phyloP scores from a whole-genome alignment of 2,113 vertebrate genomes.

The Balaeniceps rex region DNA sequence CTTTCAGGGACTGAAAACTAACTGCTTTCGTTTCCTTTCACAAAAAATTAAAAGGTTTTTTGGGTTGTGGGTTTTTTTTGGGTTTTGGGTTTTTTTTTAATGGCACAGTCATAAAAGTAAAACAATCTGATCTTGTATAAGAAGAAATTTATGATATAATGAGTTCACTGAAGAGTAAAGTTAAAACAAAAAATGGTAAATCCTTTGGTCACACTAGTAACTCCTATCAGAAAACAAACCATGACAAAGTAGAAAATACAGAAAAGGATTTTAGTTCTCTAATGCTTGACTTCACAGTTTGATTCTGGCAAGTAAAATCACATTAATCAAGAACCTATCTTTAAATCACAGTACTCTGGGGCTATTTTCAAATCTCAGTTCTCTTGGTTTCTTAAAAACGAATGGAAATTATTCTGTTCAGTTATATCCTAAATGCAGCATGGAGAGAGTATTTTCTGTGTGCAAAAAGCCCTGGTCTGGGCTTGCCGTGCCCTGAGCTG shows the following conservation, averaged over 20 bases:
- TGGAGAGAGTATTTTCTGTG: neutral
- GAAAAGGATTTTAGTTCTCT: neutral
- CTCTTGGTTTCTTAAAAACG: neutral
- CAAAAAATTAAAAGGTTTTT: neutral
- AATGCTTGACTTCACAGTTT: slow-evolving; percentile 34
- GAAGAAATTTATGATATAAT: neutral
- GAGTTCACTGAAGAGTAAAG: slow-evolving; percentile 10
- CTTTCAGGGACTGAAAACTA: neutral
- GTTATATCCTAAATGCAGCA: neutral
- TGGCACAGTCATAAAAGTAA: neutral
- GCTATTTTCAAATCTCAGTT: neutral
- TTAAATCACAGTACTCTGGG: neutral
- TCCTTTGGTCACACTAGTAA: slow-evolving; percentile 29
- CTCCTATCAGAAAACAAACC: slow-evolving; percentile 24
- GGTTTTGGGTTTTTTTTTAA: neutral
- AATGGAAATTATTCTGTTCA: neutral
- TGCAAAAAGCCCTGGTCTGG: neutral
- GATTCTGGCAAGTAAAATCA: neutral
- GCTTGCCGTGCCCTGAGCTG: neutral
- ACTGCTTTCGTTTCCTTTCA: neutral
- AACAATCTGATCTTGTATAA: neutral
- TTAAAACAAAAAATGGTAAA: slow-evolving; percentile 6
- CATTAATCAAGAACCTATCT: neutral
- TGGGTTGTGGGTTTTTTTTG: neutral
- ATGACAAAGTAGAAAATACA: neutral